Conservation (phyloP, 2,888 invertebrate genomes). For the Electrophaes corylata region DNA sequence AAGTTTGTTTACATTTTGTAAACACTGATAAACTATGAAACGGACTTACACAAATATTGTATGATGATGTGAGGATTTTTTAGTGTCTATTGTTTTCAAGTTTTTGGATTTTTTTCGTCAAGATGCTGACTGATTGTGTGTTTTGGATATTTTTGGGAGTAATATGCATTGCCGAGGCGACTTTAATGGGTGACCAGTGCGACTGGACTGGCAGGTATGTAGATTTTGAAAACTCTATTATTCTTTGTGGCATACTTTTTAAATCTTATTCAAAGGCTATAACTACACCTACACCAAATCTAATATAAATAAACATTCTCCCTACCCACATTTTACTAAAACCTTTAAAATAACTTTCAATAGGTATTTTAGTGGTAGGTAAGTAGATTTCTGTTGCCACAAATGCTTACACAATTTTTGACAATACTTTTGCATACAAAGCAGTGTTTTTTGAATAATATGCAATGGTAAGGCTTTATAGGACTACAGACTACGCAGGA, state of each 20-base stretch:
- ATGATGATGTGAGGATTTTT: conserved; percentile 57
- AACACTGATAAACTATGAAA: conserved; percentile 38
- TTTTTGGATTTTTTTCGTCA: conserved; percentile 46
- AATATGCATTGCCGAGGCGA: conserved; percentile 76
- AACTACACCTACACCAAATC: not conserved
- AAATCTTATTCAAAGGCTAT: not conserved
- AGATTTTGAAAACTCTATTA: conserved; percentile 51
- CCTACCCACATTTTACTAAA: not conserved
- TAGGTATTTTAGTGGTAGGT: not conserved
- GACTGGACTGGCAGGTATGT: conserved; percentile 89
- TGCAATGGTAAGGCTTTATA: too few relatives aligned
- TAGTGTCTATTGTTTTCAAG: conserved; percentile 34
- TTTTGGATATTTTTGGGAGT: conserved; percentile 75
- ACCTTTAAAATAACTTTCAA: not conserved
- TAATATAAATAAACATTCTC: not conserved
- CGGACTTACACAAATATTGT: conserved; percentile 38
- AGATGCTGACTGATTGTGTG: conserved; percentile 62
- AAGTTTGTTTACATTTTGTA: conserved; percentile 59
- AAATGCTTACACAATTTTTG: too few relatives aligned
- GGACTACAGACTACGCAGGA: too few relatives aligned
- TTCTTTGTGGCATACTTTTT: conserved; percentile 45
- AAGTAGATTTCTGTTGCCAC: too few relatives aligned
- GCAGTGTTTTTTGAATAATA: too few relatives aligned
- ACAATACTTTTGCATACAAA: too few relatives aligned
- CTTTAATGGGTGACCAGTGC: conserved; percentile 87